phyloP scores from a whole-genome alignment of 1,140 invertebrate species.

The Chymomyza costata region DNA sequence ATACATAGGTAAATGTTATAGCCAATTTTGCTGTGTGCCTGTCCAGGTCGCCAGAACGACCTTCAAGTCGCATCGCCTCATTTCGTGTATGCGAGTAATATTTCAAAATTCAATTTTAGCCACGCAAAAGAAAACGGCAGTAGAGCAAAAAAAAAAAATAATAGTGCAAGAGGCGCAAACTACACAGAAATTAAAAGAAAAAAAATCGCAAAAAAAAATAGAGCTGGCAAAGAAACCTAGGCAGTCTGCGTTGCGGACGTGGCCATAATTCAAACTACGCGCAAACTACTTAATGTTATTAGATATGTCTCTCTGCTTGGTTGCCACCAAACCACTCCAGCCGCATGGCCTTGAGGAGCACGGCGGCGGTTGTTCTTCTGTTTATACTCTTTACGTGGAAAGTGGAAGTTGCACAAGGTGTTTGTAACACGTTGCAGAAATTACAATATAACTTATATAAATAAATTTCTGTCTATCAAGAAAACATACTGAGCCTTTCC shows the following conservation, averaged over 20 bases:
- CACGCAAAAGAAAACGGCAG: conserved; percentile 14
- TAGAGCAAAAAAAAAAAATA: conserved; percentile 10
- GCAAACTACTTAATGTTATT: conserved; percentile 71
- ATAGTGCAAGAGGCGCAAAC: conserved; percentile 54
- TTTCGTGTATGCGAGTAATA: conserved; percentile 53
- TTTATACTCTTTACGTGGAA: too few species aligned
- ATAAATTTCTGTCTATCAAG: too few species aligned
- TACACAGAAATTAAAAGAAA: conserved; percentile 19
- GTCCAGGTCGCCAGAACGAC: conserved; percentile 20
- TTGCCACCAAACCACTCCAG: conserved; percentile 32
- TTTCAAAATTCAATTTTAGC: conserved; percentile 60
- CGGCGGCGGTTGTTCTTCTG: too few species aligned
- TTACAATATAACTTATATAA: too few species aligned
- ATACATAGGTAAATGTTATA: conserved; percentile 6
- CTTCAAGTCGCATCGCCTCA: conserved; percentile 30
- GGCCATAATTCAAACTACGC: conserved; percentile 68
- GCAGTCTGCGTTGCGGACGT: conserved; percentile 56
- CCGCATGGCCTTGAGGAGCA: too few species aligned
- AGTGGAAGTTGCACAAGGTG: too few species aligned
- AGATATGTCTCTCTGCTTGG: conserved; percentile 57
- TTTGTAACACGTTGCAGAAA: too few species aligned
- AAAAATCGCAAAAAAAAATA: background rate
- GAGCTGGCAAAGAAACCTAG: conserved; percentile 15
- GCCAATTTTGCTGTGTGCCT: background rate
- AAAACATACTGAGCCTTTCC: too few species aligned